Evolutionary conservation across 2,113 vertebrate species (phyloP), one percentile per base, ranked within the genome.

Genomic region (Rynchops niger): DNA sequence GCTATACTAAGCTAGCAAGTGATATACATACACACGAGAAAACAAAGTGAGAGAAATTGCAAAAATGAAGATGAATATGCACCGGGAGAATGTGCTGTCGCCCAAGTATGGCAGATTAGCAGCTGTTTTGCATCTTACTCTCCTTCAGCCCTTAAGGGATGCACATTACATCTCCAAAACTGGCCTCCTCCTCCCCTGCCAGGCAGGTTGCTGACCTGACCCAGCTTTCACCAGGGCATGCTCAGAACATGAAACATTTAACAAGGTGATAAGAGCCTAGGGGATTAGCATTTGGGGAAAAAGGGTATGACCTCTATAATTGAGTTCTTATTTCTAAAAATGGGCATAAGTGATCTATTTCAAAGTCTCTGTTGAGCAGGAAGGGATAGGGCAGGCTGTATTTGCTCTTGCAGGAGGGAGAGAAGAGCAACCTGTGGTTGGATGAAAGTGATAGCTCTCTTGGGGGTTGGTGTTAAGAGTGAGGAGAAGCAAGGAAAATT

Each of bases 321-420:
- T 66, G 49, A 91, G 45, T 47, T 73, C 45, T 77, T 90, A 83
- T 80, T 96, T 87, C 93, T 93, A 83, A 95, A 90, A 93, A 70
- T 2, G 5, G 27, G 20, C 79, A 50, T 58, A 86, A 87, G 27
- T 1, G 4, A 49, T 52, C 34, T 69, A 43, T 82, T 96, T 90
- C 40, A 70, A 80, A 81, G 34, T 53, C 53, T 61, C 11, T 38
- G 0, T 74, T 82, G 58, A 62, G 25, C 11, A 81, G 49, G 7
- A n/a, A 56, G 2, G 12, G 11, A 58, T 49, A 82, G 43, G 72
- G 19, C 5, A 66, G 32, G 9, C 29, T 78, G 27, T 23, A 23
- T 76, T 72, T 79, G 22, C 26, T 66, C 32, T 63, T 91, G 27
- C 19, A 72, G 17, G 5, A 72, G 12, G 17, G 14, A 59, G 22